Base-by-base conservation (phyloP, 2,797 vertebrate species). In the Cheirogaleus major region DNA sequence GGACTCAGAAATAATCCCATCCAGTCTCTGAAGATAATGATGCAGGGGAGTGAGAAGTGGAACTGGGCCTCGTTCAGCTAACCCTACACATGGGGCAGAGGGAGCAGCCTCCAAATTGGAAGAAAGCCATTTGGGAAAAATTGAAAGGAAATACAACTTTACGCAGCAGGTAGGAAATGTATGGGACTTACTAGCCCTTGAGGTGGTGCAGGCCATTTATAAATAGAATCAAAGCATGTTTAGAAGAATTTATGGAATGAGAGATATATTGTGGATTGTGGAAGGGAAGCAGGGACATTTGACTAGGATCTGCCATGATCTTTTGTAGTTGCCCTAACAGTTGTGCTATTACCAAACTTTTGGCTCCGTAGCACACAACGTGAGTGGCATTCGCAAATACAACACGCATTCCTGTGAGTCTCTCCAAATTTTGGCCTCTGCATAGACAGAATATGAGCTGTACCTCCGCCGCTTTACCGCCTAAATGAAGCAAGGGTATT, bases 201-300 rank as follows among this genome's bases (percentile, higher is more conserved):
- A 89, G 93, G 90, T 80, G n/a, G 92, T 61, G 55, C 12, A 82
- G 93, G 73, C 91, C 94, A 91, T 72, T 95, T 91, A 92, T 92
- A 91, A 97, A 97, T 97, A 97, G 82, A 94, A 92, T 88, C 94
- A 95, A 93, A 91, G 59, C 61, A 93, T 86, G 12, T 35, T 83
- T 73, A 89, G 63, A 96, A 43, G 48, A 95, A 96, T 73, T 43
- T 75, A 59, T 91, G 90, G 57, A 84, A 55, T 89, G 59, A 65
- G 81, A 95, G 73, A 83, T 45, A 32, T 57, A 70, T 1, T 76
- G 63, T 85, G 88, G 72, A 48, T 84, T 20, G 52, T 25, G 61
- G 57, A 84, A 59, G 70, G 50, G 50, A 87, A 93, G 30, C 81
- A 35, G 45, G 95, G 85, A 82, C 63, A 22, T 82, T 27, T 92